These are phyloP conservation scores for Irena cyanogastra DNA, from an alignment of 2,113 vertebrate species.

Conservation along the genomic window DNA sequence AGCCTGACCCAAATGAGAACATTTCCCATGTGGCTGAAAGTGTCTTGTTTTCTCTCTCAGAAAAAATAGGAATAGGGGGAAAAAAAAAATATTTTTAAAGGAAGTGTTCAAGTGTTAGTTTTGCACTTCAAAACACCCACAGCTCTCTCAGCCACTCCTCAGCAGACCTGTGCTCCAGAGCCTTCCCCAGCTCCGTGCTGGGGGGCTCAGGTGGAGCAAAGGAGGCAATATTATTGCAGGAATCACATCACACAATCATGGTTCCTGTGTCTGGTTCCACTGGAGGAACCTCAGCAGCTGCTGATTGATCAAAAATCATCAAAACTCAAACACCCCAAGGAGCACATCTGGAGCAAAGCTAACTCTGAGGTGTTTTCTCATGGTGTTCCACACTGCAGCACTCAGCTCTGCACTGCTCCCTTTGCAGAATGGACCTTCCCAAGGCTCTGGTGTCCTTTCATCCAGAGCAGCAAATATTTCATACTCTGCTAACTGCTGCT, in stretches of 20 bases:
- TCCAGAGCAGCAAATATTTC: neutral
- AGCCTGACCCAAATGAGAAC: neutral
- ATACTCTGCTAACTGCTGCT: neutral
- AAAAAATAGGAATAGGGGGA: neutral
- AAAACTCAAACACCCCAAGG: neutral
- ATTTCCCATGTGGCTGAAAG: neutral
- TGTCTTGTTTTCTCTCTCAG: neutral
- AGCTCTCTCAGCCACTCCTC: neutral
- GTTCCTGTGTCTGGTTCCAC: neutral
- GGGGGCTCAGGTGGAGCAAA: neutral
- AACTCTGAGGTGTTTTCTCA: neutral
- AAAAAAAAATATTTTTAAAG: neutral
- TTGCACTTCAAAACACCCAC: neutral
- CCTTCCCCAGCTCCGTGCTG: neutral
- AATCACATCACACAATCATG: fast-evolving
- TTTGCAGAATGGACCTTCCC: neutral
- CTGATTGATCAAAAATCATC: neutral
- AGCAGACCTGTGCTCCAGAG: neutral
- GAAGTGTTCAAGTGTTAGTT: neutral
- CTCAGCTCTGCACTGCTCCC: neutral
- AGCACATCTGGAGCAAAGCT: neutral
- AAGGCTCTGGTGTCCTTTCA: neutral
- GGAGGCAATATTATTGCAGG: neutral
- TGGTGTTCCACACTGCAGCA: neutral
- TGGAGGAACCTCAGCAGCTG: neutral